Base-by-base conservation (phyloP, 1,140 invertebrate genomes). In the Orius laevigatus region DNA sequence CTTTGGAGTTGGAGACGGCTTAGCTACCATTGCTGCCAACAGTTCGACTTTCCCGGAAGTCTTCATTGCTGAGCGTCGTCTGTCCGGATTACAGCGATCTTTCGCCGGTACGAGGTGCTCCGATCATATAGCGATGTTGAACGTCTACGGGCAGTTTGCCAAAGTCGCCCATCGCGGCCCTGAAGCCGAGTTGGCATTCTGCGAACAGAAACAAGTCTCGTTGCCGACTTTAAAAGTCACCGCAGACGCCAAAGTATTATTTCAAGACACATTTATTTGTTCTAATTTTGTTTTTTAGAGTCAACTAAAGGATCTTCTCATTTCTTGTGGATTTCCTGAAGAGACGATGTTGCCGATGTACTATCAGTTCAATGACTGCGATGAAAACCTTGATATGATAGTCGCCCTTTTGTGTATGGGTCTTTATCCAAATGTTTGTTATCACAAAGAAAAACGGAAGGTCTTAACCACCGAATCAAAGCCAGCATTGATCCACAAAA, bases 391-490 rank as follows among this genome's bases (percentile, higher is more conserved):
- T 14, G 92, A 97, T 61, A 68, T 84, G 33, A 77, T 96, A 0
- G 78, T 87, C 38, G 86, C 84, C 0, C 66, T 96, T 12, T 72
- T 97, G 51, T 81, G 79, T 51, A 78, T 90, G 70, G 93, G 93
- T 2, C 71, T 93, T 1, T 97, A 97, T 69, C 94, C 94, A 1
- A 98, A 98, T 66, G 86, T 98, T 3, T 96, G 92, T 61, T 82
- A 76, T 57, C 89, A 97, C 61, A 92, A 92, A 63, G 90, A 92
- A 45, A 96, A 95, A 61, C 71, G 92, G 40, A 95, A 94, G 67
- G 90, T 98, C 9, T 68, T 95, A 12, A 98, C 94, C 3, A 89
- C 88, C 0, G 94, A 97, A 69, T 86, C 86, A 15, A 94, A 91
- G 64, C 77, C 81, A 3, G 94, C 93, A 0, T 65, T 98, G 0